Evolutionary conservation across 2,113 vertebrate species (phyloP).

Genomic region (Craseonycteris thonglongyai): DNA sequence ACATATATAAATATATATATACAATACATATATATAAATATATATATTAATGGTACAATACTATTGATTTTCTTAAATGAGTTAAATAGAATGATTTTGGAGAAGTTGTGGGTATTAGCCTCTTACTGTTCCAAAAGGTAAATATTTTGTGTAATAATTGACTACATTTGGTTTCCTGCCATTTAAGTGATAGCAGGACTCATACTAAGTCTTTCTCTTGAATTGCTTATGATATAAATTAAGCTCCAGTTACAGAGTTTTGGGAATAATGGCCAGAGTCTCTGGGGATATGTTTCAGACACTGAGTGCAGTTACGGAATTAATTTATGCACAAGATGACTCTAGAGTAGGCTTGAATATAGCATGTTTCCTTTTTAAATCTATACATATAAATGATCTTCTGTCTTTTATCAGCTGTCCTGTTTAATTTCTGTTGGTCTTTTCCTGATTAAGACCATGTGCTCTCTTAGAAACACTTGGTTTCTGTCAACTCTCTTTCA

Average conservation of each 20-base stretch:
- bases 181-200: not conserved
- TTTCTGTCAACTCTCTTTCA: constrained; percentile 63
- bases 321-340: constrained; percentile 48
- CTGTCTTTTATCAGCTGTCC: constrained; percentile 68
- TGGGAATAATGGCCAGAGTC: not conserved
- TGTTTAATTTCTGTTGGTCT: constrained; percentile 47
- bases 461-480: constrained; percentile 51
- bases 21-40: not conserved
- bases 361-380: constrained; percentile 48
- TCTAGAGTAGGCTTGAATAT: not conserved
- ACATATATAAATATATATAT: not conserved
- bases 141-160: not conserved
- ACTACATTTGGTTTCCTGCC: not conserved
- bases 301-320: constrained; percentile 34
- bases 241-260: constrained; percentile 21
- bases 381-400: constrained; percentile 30
- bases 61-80: not conserved
- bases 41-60: no score
- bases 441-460: constrained; percentile 55
- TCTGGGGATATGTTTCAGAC: constrained; percentile 27
- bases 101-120: not conserved
- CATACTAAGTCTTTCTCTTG: not conserved
- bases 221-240: constrained; percentile 43
- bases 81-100: not conserved
- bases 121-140: not conserved